Evolutionary conservation across 2,113 vertebrate genomes (phyloP).

Genomic region (Tretioscincus oriximinensis): DNA sequence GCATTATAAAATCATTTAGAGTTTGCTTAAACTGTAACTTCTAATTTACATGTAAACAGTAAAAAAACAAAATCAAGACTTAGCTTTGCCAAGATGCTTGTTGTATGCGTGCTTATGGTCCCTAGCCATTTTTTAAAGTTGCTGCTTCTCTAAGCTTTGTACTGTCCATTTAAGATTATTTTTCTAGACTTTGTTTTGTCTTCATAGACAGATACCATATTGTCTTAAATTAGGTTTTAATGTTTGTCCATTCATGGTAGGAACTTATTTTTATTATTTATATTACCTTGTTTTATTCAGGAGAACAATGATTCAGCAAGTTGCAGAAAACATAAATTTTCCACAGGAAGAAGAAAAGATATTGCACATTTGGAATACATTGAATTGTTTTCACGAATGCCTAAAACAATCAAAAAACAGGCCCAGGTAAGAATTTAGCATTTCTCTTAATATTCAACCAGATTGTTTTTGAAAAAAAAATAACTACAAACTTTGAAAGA

Average conservation of each 20-base stretch:
- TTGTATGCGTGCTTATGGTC: too few relatives aligned
- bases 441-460: slow-evolving; percentile 1
- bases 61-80: too few relatives aligned
- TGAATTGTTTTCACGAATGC: slow-evolving; percentile 92
- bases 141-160: too few relatives aligned
- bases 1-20: too few relatives aligned
- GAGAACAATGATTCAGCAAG: slow-evolving; percentile 86
- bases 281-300: slow-evolving; percentile 18
- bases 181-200: too few relatives aligned
- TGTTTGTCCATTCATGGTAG: neutral
- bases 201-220: too few relatives aligned
- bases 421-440: slow-evolving; percentile 77
- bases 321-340: slow-evolving; percentile 89
- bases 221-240: too few relatives aligned
- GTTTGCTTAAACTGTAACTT: too few relatives aligned
- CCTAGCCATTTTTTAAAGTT: too few relatives aligned
- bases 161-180: too few relatives aligned
- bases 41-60: too few relatives aligned
- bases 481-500: neutral
- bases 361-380: slow-evolving; percentile 83
- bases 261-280: neutral
- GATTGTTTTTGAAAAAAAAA: neutral
- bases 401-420: slow-evolving; percentile 91
- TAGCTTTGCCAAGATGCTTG: too few relatives aligned
- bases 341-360: slow-evolving; percentile 90